Evolutionary conservation across 2,113 vertebrate species (phyloP).

Genomic region (Pseudopodoces humilis): DNA sequence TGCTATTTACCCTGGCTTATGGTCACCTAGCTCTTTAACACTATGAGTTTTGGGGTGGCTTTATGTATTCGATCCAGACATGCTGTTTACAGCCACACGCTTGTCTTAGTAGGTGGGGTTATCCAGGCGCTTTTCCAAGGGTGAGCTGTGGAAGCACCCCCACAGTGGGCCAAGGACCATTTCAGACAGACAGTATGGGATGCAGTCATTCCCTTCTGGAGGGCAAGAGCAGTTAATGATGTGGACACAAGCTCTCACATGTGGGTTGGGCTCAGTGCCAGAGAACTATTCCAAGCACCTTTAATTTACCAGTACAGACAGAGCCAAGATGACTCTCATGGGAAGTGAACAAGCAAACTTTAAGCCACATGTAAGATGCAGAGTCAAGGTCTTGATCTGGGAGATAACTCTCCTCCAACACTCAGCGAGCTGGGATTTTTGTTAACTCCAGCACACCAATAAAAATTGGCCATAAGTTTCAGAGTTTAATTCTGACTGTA

Average conservation of each 20-base stretch:
- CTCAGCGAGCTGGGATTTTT: not conserved
- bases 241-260: not conserved
- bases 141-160: not conserved
- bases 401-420: not conserved
- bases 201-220: not conserved
- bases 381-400: conserved; percentile 27
- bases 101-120: not conserved
- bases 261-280: not conserved
- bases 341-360: conserved; percentile 6
- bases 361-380: not conserved
- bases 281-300: conserved; percentile 4
- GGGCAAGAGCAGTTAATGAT: not conserved
- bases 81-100: not conserved
- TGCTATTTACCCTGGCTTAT: not conserved
- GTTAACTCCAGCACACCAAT: not conserved
- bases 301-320: not conserved
- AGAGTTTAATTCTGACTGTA: not conserved
- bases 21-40: not conserved
- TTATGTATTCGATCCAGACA: not conserved
- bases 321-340: not conserved
- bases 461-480: not conserved
- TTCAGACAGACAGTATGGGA: not conserved
- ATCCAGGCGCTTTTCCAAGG: not conserved
- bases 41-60: not conserved
- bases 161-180: not conserved